Conservation (phyloP, 2,888 invertebrate species). For the Eupsilia transversa region DNA sequence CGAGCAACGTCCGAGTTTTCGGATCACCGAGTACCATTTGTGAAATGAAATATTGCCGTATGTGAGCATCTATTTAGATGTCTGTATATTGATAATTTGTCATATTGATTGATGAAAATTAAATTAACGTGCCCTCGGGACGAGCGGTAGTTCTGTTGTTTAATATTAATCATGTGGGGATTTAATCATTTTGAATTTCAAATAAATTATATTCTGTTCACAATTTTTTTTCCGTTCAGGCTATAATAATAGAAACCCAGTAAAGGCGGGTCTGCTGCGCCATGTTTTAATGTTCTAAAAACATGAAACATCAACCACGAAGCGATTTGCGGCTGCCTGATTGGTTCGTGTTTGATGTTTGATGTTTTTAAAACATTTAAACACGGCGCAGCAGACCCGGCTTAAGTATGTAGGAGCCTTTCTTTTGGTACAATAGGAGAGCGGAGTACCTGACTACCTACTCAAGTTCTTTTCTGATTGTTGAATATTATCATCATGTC, state of each 20-base stretch:
- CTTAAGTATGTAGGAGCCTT: background rate
- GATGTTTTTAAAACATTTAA: too few species aligned
- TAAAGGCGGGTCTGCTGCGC: too few species aligned
- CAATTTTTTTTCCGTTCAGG: background rate
- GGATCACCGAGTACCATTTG: slow-evolving; percentile 58
- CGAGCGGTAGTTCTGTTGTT: slow-evolving; percentile 31
- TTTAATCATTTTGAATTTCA: slow-evolving; percentile 29
- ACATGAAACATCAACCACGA: too few species aligned
- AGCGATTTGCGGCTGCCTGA: too few species aligned
- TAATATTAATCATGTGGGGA: slow-evolving; percentile 7
- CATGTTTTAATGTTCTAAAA: too few species aligned
- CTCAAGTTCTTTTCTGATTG: background rate
- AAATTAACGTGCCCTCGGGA: slow-evolving; percentile 54
- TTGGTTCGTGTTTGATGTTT: too few species aligned
- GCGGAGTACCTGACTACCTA: background rate
- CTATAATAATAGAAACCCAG: background rate
- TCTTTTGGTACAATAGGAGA: background rate
- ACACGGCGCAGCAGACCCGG: too few species aligned
- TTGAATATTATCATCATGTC: too few species aligned
- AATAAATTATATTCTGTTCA: background rate
- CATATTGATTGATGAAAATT: slow-evolving; percentile 63
- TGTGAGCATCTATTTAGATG: slow-evolving; percentile 41
- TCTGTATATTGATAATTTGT: slow-evolving; percentile 56
- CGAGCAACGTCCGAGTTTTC: slow-evolving; percentile 61
- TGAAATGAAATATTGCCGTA: slow-evolving; percentile 52